These are phyloP conservation scores for Trichechus manatus DNA, from an alignment of 2,113 vertebrate genomes.

Conservation along the genomic window DNA sequence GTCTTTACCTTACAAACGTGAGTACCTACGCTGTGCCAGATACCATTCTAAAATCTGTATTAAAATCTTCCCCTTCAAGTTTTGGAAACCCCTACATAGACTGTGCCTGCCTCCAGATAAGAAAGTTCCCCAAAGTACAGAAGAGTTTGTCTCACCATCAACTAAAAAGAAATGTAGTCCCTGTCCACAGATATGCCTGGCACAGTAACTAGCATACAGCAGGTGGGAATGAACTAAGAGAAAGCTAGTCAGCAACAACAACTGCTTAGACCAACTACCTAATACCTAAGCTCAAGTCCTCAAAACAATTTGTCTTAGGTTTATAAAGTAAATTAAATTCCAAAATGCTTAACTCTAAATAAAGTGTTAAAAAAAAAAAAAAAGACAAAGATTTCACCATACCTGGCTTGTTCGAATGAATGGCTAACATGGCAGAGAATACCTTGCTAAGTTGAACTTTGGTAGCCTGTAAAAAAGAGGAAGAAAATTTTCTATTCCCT, in stretches of 20 bases:
- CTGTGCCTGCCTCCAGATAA: slow-evolving; percentile 34
- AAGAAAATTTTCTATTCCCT: slow-evolving; percentile 30
- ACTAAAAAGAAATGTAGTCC: neutral
- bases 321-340: slow-evolving; percentile 50
- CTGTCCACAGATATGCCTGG: neutral
- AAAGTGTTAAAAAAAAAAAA: slow-evolving; percentile 35
- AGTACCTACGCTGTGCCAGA: neutral
- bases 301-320: slow-evolving; percentile 2
- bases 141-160: slow-evolving; percentile 15
- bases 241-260: slow-evolving; percentile 48
- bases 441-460: slow-evolving; percentile 94
- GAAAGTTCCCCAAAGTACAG: neutral
- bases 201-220: neutral
- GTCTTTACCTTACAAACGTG: neutral
- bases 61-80: neutral
- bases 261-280: neutral
- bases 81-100: neutral
- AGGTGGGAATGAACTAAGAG: neutral
- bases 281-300: neutral
- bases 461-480: slow-evolving; percentile 88
- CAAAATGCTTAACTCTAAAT: slow-evolving; percentile 39
- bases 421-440: slow-evolving; percentile 95
- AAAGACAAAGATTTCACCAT: slow-evolving; percentile 68
- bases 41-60: slow-evolving; percentile 1
- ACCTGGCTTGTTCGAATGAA: slow-evolving; percentile 99